Evolutionary conservation across 1,140 invertebrate genomes (phyloP).

Genomic region (Meloidogyne hapla): DNA sequence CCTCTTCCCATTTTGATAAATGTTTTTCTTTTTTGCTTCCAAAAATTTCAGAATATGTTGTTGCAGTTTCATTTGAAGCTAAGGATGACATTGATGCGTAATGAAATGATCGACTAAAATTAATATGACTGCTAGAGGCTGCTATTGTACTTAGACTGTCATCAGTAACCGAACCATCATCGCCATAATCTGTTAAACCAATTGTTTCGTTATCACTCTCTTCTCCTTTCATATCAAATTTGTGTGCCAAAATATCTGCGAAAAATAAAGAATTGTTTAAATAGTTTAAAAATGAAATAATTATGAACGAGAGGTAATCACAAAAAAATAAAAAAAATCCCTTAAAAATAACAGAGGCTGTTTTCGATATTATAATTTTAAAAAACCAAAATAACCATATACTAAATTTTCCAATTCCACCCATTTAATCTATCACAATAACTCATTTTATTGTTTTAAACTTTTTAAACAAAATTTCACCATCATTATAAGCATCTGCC

Average conservation of each 20-base stretch:
- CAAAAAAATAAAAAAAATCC: too few relatives aligned
- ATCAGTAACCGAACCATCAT: neutral
- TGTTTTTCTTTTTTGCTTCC: neutral
- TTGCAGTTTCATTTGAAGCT: neutral
- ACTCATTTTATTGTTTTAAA: neutral
- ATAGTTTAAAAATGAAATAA: too few relatives aligned
- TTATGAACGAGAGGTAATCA: too few relatives aligned
- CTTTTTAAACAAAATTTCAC: neutral
- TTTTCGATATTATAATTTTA: too few relatives aligned
- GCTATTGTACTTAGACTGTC: neutral
- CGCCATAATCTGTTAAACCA: neutral
- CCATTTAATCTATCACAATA: too few relatives aligned
- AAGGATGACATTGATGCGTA: neutral
- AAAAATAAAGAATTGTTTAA: too few relatives aligned
- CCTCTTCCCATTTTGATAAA: conserved; percentile 1
- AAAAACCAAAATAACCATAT: too few relatives aligned
- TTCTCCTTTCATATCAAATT: neutral
- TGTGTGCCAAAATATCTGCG: neutral
- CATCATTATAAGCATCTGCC: neutral
- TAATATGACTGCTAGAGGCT: neutral
- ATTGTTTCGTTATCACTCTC: neutral
- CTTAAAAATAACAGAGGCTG: too few relatives aligned
- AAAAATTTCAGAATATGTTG: conserved; percentile 2
- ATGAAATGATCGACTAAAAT: neutral
- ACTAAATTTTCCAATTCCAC: too few relatives aligned